A percentile compares a stretch with the other conserved stretches of the same genome.
phyloP scores from a whole-genome alignment of 2,797 vertebrate genomes.

The Adelosebastes latens region DNA sequence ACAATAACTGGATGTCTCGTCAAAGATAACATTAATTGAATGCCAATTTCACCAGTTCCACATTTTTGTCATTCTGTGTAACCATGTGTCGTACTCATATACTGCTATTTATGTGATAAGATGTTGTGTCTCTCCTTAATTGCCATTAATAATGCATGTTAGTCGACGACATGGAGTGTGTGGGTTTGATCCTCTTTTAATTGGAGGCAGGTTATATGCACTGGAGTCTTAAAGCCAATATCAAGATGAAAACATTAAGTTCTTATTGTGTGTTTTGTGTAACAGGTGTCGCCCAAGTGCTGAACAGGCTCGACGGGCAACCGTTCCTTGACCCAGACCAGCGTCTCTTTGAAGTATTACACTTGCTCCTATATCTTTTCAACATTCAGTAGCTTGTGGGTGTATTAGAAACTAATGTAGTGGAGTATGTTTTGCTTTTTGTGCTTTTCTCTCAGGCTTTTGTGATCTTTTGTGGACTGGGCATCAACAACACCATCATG shows the following conservation, averaged over 20 bases:
- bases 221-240: background rate
- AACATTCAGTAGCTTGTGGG: too few relatives aligned
- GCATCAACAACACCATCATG: slow-evolving; percentile 99
- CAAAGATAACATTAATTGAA: slow-evolving; percentile 27
- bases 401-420: background rate
- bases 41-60: background rate
- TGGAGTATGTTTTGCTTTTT: background rate
- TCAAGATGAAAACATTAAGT: slow-evolving; percentile 1
- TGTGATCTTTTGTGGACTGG: slow-evolving; percentile 99
- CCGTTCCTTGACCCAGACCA: slow-evolving; percentile 97
- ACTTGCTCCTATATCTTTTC: background rate
- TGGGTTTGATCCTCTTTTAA: slow-evolving; percentile 62
- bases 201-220: slow-evolving; percentile 25
- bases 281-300: slow-evolving; percentile 95
- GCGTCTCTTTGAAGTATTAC: slow-evolving; percentile 93
- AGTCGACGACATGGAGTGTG: slow-evolving; percentile 36
- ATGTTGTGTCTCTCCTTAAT: slow-evolving; percentile 21
- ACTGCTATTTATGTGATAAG: background rate
- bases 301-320: slow-evolving; percentile 96
- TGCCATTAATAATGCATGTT: slow-evolving; percentile 45
- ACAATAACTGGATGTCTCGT: slow-evolving; percentile 8
- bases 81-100: background rate
- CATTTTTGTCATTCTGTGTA: background rate
- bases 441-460: slow-evolving; percentile 87
- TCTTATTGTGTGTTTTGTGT: slow-evolving; percentile 30